Percentiles rank a stretch among this genome's conserved stretches.
These are phyloP conservation scores for Thymelicus sylvestris DNA, from an alignment of 2,888 invertebrate genomes.

Conservation along the genomic window DNA sequence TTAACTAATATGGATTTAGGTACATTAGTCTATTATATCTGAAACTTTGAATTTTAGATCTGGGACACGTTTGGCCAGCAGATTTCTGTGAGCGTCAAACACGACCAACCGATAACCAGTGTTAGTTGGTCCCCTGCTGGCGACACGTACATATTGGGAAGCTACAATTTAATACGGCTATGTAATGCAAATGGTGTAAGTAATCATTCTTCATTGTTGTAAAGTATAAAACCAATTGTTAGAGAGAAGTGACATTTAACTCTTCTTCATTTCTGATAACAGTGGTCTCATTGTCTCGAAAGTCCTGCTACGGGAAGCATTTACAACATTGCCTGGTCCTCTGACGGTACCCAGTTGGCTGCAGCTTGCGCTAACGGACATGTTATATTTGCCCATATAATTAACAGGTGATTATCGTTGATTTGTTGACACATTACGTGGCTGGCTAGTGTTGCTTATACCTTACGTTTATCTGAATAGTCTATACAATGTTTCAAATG, in stretches of 20 bases:
- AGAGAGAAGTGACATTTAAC: too few species aligned
- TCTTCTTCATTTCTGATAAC: background rate
- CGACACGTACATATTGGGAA: constrained; percentile 95
- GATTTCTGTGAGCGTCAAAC: constrained; percentile 92
- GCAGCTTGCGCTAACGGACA: constrained; percentile 97
- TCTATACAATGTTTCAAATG: too few species aligned
- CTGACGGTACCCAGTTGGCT: constrained; percentile 97
- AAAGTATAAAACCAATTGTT: too few species aligned
- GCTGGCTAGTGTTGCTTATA: too few species aligned
- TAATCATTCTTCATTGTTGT: constrained; percentile 37
- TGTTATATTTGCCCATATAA: constrained; percentile 95
- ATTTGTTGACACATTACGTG: background rate
- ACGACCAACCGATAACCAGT: constrained; percentile 96
- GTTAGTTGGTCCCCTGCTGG: constrained; percentile 97
- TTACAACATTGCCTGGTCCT: constrained; percentile 96
- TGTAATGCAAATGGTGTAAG: constrained; percentile 97
- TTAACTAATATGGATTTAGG: too few species aligned
- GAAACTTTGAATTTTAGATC: constrained; percentile 72
- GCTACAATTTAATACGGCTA: constrained; percentile 95
- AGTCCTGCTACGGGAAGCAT: constrained; percentile 95
- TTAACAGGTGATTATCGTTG: constrained; percentile 87
- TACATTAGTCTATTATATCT: too few species aligned
- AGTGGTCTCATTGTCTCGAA: constrained; percentile 98
- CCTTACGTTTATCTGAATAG: too few species aligned
- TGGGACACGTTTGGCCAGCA: constrained; percentile 97